A percentile compares a stretch with the other conserved stretches of the same genome.
These are phyloP conservation scores for Drosophila nigritarsus DNA, from an alignment of 2,888 invertebrate genomes.

Conservation along the genomic window DNA sequence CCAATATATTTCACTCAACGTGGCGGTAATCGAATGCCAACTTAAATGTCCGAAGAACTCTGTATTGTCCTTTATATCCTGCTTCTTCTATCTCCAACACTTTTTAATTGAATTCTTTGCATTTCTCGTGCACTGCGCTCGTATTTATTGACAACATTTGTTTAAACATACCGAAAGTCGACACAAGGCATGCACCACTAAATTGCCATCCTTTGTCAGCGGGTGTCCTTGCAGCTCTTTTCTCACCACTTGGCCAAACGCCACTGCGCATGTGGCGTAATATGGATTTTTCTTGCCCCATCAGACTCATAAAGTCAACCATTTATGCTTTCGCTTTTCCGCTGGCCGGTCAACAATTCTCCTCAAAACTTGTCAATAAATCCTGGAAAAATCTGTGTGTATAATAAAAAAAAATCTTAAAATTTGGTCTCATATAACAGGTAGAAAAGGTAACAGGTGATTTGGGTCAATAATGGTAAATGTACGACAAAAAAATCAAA, in stretches of 20 bases:
- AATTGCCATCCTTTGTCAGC: conserved; percentile 43
- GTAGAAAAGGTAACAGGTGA: neutral
- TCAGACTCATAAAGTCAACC: conserved; percentile 11
- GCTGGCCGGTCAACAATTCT: conserved; percentile 3
- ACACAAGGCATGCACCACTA: conserved; percentile 32
- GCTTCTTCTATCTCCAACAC: neutral
- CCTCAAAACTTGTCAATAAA: neutral
- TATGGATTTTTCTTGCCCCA: conserved; percentile 73
- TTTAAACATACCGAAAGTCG: conserved; percentile 25
- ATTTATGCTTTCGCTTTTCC: conserved; percentile 5
- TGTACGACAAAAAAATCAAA: neutral
- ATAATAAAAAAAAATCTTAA: neutral
- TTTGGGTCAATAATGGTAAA: neutral
- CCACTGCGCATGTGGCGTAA: conserved; percentile 79
- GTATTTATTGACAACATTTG: conserved; percentile 19
- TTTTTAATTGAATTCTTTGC: conserved; percentile 3
- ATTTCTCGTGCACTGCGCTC: conserved; percentile 1
- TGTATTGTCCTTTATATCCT: neutral
- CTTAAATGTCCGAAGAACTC: neutral
- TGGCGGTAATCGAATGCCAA: conserved; percentile 39
- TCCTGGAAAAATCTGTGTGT: neutral
- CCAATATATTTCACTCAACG: conserved; percentile 11
- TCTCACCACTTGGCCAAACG: conserved; percentile 35
- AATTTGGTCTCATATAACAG: neutral
- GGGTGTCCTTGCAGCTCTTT: conserved; percentile 23